Conservation (phyloP, 2,113 vertebrate genomes). For the Platycercus adscitus region DNA sequence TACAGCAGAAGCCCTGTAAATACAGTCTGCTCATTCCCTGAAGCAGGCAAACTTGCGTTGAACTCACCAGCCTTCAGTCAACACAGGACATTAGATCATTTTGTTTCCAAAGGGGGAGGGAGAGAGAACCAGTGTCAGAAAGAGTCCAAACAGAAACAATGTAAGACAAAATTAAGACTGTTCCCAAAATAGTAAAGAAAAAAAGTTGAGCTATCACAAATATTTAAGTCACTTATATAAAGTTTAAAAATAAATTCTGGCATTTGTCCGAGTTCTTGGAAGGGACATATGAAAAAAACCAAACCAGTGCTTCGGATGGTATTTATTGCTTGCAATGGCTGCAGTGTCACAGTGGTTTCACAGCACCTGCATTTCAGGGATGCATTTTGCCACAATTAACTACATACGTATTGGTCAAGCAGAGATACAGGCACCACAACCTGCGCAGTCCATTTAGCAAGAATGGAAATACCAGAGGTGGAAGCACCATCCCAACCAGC, state of each 20-base stretch:
- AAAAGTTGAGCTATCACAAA: constrained; percentile 30
- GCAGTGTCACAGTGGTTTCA: not conserved
- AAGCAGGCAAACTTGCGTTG: not conserved
- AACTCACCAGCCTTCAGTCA: not conserved
- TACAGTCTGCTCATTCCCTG: not conserved
- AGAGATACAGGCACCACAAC: not conserved
- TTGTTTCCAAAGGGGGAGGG: not conserved
- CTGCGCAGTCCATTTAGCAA: not conserved
- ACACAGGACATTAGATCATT: not conserved
- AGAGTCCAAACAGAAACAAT: not conserved
- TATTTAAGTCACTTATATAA: constrained; percentile 22
- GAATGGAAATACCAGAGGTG: not conserved
- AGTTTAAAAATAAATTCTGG: constrained; percentile 53
- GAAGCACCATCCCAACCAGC: not conserved
- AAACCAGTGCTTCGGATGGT: not conserved
- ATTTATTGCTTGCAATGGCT: not conserved
- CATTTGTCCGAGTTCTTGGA: not conserved
- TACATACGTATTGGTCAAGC: not conserved
- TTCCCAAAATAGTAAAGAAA: constrained; percentile 27
- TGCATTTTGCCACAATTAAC: not conserved
- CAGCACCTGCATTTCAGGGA: not conserved
- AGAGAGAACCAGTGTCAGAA: not conserved
- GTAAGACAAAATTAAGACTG: not conserved
- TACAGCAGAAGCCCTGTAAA: not conserved
- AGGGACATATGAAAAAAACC: constrained; percentile 17